Base-by-base conservation (phyloP, 2,113 vertebrate genomes). In the Antechinus flavipes region DNA sequence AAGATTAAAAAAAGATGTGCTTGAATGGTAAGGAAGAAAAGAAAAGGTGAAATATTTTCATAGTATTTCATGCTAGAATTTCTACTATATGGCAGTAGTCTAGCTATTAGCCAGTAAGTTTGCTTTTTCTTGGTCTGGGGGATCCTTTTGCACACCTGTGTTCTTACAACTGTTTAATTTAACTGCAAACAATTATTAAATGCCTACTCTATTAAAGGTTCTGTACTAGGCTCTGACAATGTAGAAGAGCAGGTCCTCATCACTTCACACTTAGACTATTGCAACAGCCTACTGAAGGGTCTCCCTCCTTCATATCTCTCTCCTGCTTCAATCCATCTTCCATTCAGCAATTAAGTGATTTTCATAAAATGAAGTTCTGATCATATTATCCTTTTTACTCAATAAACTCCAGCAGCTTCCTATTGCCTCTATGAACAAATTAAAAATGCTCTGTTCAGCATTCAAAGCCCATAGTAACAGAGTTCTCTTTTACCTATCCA, bases 91-190 rank as follows among this genome's bases (percentile, higher is more conserved):
- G 68, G 9, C 0, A 22, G 49, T 0, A 2, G 92, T 50, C 61
- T 22, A 3, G 89, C 49, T 0, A 0, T 25, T 90, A n/a, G 47
- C 25, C 23, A 3, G 94, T 54, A 76, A 58, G 16, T 16, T 25
- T 16, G 3, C 2, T 5, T 89, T 61, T 27, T 2, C 4, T 14
- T 24, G 6, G 8, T 0, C 0, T 24, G 3, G 90, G 53, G 11
- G 9, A 42, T 22, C 0, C 19, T 42, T 84, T 22, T n/a, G 23
- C 19, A 84, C 16, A 84, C 19, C 35, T 42, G n/a, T 42, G 68
- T 42, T 84, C 35, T 22, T 84, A n/a, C 19, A 84, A 42, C 68
- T 84, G 68, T 23, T 84, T 84, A 84, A n/a, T 84, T 84, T 16
- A 84, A 42, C 16, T 42, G 8, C 19, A 42, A 84, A 42, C 7